Evolutionary conservation across 2,797 vertebrate genomes (phyloP).

Genomic region (Sebastes kiyomatsui): DNA sequence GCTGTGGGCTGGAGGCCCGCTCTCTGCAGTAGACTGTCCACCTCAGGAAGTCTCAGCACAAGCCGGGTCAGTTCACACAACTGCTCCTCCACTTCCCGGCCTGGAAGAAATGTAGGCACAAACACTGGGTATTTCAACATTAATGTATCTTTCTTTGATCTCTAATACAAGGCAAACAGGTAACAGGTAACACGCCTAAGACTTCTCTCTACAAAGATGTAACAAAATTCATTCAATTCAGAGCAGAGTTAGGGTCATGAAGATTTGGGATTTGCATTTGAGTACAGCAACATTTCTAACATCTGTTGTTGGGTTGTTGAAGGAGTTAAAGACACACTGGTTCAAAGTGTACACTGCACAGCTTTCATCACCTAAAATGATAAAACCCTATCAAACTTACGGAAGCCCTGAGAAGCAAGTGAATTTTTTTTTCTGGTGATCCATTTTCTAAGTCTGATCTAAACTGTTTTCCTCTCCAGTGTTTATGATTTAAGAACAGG

Average conservation of each 20-base stretch:
- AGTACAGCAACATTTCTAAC: neutral
- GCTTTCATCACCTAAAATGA: neutral
- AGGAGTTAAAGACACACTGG: neutral
- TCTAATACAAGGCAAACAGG: neutral
- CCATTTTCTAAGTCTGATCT: too few species aligned
- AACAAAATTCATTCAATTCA: neutral
- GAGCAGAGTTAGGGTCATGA: neutral
- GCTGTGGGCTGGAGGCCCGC: slow-evolving; percentile 77
- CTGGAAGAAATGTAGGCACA: slow-evolving; percentile 72
- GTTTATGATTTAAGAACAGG: too few species aligned
- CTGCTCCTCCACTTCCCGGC: slow-evolving; percentile 86
- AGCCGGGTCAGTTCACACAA: slow-evolving; percentile 91
- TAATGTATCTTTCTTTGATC: neutral
- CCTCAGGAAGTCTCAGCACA: slow-evolving; percentile 91
- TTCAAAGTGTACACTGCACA: neutral
- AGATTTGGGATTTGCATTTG: neutral
- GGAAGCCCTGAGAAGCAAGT: too few species aligned
- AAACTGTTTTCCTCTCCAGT: too few species aligned
- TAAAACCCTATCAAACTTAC: too few species aligned
- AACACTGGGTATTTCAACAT: neutral
- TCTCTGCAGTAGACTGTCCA: slow-evolving; percentile 86
- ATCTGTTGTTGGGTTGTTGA: neutral
- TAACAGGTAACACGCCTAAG: neutral
- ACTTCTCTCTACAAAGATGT: neutral
- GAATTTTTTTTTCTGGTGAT: too few species aligned